Percentiles rank a stretch among this genome's conserved stretches.
Conservation (phyloP, 2,113 vertebrate species). For the Leucosticte australis region DNA sequence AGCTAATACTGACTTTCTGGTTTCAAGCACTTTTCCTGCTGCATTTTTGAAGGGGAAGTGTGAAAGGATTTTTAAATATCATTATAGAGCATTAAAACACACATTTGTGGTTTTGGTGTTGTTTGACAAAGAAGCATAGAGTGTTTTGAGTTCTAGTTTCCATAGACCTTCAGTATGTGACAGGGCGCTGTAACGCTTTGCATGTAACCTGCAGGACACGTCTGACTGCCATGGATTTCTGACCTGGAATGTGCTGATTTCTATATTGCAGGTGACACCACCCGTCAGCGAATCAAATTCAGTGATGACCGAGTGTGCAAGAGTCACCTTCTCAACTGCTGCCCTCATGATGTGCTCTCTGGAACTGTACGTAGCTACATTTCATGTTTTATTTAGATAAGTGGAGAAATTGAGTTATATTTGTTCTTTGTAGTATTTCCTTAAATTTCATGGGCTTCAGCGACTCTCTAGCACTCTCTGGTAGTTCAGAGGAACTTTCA, state of each 20-base stretch:
- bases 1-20: conserved; percentile 3
- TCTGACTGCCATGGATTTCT: conserved; percentile 29
- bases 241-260: conserved; percentile 67
- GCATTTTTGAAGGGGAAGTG: conserved; percentile 19
- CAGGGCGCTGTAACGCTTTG: conserved; percentile 12
- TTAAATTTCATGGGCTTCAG: neutral
- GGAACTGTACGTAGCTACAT: conserved; percentile 88
- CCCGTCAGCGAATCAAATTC: conserved; percentile 97
- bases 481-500: neutral
- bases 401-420: neutral
- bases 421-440: neutral
- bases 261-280: conserved; percentile 88
- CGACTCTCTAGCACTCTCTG: neutral
- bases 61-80: neutral
- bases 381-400: neutral
- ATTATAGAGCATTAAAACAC: neutral
- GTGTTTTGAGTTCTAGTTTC: conserved; percentile 45
- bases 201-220: neutral
- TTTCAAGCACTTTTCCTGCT: conserved; percentile 26
- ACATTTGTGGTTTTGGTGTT: neutral
- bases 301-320: conserved; percentile 97
- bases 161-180: neutral
- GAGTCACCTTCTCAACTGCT: conserved; percentile 98
- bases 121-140: neutral
- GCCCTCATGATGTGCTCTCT: conserved; percentile 96